Conservation (phyloP, 2,888 invertebrate genomes). For the Orthonychiurus folsomi region DNA sequence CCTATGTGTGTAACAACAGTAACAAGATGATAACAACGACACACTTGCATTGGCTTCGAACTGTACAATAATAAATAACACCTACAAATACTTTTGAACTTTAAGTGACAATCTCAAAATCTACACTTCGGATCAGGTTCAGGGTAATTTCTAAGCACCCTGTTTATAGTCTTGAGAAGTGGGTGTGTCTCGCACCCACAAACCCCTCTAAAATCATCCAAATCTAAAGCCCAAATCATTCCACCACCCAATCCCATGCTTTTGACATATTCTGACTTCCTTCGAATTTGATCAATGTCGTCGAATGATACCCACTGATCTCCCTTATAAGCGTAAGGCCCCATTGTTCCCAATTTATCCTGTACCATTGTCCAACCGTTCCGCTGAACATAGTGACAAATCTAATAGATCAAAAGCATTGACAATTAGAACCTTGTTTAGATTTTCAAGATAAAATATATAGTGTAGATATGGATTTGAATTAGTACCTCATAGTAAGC, state of each 20-base stretch:
- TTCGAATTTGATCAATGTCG: constrained; percentile 70
- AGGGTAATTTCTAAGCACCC: constrained; percentile 62
- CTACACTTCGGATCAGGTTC: constrained; percentile 56
- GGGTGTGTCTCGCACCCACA: constrained; percentile 77
- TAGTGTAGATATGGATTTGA: background rate
- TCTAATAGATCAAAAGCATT: constrained; percentile 51
- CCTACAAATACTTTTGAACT: no score
- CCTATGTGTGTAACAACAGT: no score
- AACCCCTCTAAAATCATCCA: constrained; percentile 50
- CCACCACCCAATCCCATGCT: constrained; percentile 42
- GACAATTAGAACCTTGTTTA: no score
- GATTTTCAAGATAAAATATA: no score
- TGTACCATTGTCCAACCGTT: constrained; percentile 69
- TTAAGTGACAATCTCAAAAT: no score
- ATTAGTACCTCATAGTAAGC: constrained; percentile 69
- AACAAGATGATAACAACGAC: no score
- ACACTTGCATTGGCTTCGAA: no score
- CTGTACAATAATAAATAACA: no score
- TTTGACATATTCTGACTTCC: constrained; percentile 51
- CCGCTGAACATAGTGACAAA: constrained; percentile 66
- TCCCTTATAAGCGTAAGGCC: constrained; percentile 71
- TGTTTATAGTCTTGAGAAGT: constrained; percentile 66
- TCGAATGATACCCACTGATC: constrained; percentile 94
- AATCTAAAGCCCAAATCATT: constrained; percentile 44
- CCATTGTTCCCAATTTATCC: constrained; percentile 71